These are phyloP conservation scores for Excalfactoria chinensis DNA, from an alignment of 2,113 vertebrate genomes.

Conservation along the genomic window DNA sequence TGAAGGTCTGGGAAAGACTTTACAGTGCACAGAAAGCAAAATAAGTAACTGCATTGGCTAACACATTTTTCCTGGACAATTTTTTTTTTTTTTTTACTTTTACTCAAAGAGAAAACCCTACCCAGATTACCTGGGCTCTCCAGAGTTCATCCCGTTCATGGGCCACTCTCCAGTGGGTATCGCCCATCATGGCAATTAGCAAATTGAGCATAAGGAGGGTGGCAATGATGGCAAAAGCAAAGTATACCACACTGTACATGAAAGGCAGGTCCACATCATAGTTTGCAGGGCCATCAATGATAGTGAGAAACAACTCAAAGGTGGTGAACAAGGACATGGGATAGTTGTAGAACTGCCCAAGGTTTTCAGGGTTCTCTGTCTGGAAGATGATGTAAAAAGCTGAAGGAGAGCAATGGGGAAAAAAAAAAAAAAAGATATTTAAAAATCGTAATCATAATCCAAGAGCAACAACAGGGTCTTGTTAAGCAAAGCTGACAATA, in stretches of 20 bases:
- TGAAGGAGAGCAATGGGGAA: slow-evolving; percentile 39
- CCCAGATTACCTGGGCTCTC: slow-evolving; percentile 87
- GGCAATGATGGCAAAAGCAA: slow-evolving; percentile 87
- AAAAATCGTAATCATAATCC: neutral
- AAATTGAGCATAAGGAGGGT: slow-evolving; percentile 91
- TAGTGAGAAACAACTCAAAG: slow-evolving; percentile 91
- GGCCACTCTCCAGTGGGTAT: slow-evolving; percentile 93
- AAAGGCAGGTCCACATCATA: slow-evolving; percentile 84
- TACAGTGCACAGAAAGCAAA: neutral
- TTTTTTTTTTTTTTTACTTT: neutral
- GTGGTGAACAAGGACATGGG: slow-evolving; percentile 89
- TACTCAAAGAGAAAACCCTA: neutral
- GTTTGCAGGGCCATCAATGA: slow-evolving; percentile 92
- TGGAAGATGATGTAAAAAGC: slow-evolving; percentile 92
- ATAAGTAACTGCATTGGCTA: neutral
- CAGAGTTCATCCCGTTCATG: slow-evolving; percentile 93
- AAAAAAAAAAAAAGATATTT: neutral
- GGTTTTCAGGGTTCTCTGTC: slow-evolving; percentile 82
- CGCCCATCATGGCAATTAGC: slow-evolving; percentile 96
- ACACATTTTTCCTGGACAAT: neutral
- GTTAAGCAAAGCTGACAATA: neutral
- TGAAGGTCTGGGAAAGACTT: neutral
- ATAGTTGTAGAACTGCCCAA: slow-evolving; percentile 87
- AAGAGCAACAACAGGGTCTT: neutral
- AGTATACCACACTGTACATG: slow-evolving; percentile 86